These are phyloP conservation scores for Neocrepidodera transversa DNA, from an alignment of 2,888 invertebrate genomes.

Conservation along the genomic window DNA sequence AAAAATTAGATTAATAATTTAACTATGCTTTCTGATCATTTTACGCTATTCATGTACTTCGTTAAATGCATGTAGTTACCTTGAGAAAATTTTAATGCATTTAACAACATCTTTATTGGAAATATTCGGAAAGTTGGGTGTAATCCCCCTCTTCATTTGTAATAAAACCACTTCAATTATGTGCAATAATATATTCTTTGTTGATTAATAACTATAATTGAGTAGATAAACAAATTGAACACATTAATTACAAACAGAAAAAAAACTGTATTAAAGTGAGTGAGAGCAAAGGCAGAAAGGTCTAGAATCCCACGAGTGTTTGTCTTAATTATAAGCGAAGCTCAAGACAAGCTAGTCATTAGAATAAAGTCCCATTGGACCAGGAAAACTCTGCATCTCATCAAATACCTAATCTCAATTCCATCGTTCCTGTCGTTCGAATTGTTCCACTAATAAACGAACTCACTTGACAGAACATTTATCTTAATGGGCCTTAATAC, in stretches of 20 bases:
- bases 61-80: too few relatives aligned
- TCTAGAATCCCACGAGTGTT: slow-evolving; percentile 59
- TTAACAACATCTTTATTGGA: too few relatives aligned
- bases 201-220: too few relatives aligned
- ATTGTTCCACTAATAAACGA: slow-evolving; percentile 53
- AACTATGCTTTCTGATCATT: too few relatives aligned
- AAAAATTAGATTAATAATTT: too few relatives aligned
- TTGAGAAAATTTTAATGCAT: too few relatives aligned
- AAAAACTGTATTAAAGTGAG: slow-evolving; percentile 5
- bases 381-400: slow-evolving; percentile 57
- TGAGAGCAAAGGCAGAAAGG: slow-evolving; percentile 7
- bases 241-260: neutral
- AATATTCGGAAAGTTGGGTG: too few relatives aligned
- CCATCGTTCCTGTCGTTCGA: slow-evolving; percentile 48
- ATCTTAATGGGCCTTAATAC: slow-evolving; percentile 54
- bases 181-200: too few relatives aligned
- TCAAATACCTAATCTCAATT: slow-evolving; percentile 58
- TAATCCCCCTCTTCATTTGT: too few relatives aligned
- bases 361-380: slow-evolving; percentile 59
- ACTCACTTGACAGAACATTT: slow-evolving; percentile 59
- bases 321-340: slow-evolving; percentile 61
- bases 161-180: too few relatives aligned
- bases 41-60: too few relatives aligned
- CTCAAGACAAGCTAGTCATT: slow-evolving; percentile 61
- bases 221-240: neutral